phyloP scores from a whole-genome alignment of 2,888 invertebrate species.

The Coecobrya sp. region DNA sequence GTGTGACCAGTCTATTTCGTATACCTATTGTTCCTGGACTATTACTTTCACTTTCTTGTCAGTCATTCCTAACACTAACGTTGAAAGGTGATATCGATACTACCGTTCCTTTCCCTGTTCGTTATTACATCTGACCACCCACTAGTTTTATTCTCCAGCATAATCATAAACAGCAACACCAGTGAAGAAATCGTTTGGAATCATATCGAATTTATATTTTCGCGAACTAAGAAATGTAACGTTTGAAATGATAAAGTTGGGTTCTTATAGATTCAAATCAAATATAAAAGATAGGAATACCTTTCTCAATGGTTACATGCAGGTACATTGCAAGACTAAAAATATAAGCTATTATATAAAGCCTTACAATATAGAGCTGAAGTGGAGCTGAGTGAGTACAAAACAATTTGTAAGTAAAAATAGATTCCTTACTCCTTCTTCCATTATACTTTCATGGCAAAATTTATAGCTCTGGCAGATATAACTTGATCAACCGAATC shows the following conservation, averaged over 20 bases:
- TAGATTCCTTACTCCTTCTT: too few species aligned
- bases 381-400: too few species aligned
- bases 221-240: not conserved
- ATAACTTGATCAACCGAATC: too few species aligned
- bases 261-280: not conserved
- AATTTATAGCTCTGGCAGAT: too few species aligned
- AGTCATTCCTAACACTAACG: not conserved
- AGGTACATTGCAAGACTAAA: too few species aligned
- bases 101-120: not conserved
- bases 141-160: not conserved
- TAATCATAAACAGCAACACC: too few species aligned
- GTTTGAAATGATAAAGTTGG: slow-evolving; percentile 12
- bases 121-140: not conserved
- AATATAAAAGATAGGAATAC: too few species aligned
- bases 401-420: too few species aligned
- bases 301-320: too few species aligned
- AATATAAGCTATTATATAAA: too few species aligned
- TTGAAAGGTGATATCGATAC: slow-evolving; percentile 2
- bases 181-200: not conserved
- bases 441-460: too few species aligned
- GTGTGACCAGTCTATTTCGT: not conserved
- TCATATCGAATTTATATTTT: slow-evolving; percentile 29
- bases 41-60: slow-evolving; percentile 24
- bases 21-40: not conserved
- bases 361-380: too few species aligned